A percentile compares a stretch with the other conserved stretches of the same genome.
These are phyloP conservation scores for Phyllopteryx taeniolatus DNA, from an alignment of 2,113 vertebrate species.

Conservation along the genomic window DNA sequence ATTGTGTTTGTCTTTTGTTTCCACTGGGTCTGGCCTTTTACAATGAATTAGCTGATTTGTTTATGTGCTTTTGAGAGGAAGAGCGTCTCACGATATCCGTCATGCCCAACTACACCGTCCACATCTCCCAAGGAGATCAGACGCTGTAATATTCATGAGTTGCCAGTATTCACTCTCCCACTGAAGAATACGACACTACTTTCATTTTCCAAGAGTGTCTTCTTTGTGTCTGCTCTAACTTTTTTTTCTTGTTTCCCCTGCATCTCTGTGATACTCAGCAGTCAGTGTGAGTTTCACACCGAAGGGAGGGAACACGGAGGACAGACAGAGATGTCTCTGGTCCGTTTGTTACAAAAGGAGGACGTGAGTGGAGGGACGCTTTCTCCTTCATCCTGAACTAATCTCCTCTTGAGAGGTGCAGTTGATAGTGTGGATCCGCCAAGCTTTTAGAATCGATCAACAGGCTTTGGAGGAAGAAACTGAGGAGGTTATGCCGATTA, in stretches of 20 bases:
- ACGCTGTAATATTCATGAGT: constrained; percentile 71
- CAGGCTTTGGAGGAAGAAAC: constrained; percentile 54
- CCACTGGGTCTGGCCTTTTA: constrained; percentile 35
- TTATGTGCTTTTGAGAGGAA: constrained; percentile 43
- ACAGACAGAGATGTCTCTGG: constrained; percentile 41
- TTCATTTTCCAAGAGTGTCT: constrained; percentile 50
- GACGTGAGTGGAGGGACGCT: constrained; percentile 36
- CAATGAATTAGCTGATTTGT: constrained; percentile 57
- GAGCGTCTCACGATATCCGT: constrained; percentile 30
- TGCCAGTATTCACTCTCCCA: constrained; percentile 44
- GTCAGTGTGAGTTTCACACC: constrained; percentile 52
- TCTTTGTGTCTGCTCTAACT: constrained; percentile 55
- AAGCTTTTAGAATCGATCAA: constrained; percentile 61
- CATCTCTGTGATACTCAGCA: constrained; percentile 45
- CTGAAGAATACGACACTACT: constrained; percentile 25
- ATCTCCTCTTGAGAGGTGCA: constrained; percentile 61
- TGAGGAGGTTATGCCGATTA: constrained; percentile 46
- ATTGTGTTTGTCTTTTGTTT: constrained; percentile 39
- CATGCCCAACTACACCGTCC: constrained; percentile 33
- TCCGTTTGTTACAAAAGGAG: constrained; percentile 35
- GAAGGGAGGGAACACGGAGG: constrained; percentile 27
- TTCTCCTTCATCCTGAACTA: constrained; percentile 59
- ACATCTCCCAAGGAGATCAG: constrained; percentile 58
- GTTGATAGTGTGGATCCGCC: constrained; percentile 59
- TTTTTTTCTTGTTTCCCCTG: constrained; percentile 28